phyloP scores from a whole-genome alignment of 2,888 invertebrate genomes.

The Portevinia maculata region DNA sequence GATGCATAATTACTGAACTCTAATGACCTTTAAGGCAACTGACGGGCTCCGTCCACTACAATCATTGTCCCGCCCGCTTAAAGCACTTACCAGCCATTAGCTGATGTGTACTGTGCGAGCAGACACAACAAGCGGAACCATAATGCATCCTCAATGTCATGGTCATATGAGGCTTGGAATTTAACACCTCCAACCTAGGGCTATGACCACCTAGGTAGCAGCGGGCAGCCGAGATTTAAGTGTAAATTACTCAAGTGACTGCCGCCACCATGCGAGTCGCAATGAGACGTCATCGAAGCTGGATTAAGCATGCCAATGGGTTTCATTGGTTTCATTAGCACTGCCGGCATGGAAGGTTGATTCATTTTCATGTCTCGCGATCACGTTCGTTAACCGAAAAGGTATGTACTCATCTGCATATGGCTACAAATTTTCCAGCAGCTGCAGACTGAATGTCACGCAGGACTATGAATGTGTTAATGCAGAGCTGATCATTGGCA shows the following conservation, averaged over 20 bases:
- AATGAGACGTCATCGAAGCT: slow-evolving; percentile 53
- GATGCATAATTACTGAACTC: slow-evolving; percentile 66
- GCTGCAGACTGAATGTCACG: slow-evolving; percentile 61
- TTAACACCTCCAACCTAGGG: slow-evolving; percentile 64
- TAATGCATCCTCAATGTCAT: slow-evolving; percentile 73
- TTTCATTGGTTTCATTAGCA: not conserved
- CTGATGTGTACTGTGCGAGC: slow-evolving; percentile 18
- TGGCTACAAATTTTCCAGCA: slow-evolving; percentile 61
- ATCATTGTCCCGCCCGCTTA: slow-evolving; percentile 46
- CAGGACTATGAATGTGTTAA: slow-evolving; percentile 56
- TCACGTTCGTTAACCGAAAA: slow-evolving; percentile 72
- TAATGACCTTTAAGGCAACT: slow-evolving; percentile 64
- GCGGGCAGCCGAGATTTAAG: slow-evolving; percentile 52
- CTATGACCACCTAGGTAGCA: slow-evolving; percentile 65
- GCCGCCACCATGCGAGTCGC: slow-evolving; percentile 21
- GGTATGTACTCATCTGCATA: slow-evolving; percentile 71
- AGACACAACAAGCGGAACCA: slow-evolving; percentile 54
- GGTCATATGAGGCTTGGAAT: slow-evolving; percentile 53
- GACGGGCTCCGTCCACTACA: not conserved
- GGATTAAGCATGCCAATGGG: slow-evolving; percentile 52
- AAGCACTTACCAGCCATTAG: slow-evolving; percentile 69
- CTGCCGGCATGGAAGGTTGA: slow-evolving; percentile 51
- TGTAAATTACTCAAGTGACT: slow-evolving; percentile 61
- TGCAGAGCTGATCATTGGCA: slow-evolving; percentile 60
- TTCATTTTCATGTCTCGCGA: slow-evolving; percentile 64